A percentile compares a stretch with the other conserved stretches of the same genome.
Evolutionary conservation across 2,888 invertebrate genomes (phyloP).

Genomic region (Steinernema hermaphroditum): DNA sequence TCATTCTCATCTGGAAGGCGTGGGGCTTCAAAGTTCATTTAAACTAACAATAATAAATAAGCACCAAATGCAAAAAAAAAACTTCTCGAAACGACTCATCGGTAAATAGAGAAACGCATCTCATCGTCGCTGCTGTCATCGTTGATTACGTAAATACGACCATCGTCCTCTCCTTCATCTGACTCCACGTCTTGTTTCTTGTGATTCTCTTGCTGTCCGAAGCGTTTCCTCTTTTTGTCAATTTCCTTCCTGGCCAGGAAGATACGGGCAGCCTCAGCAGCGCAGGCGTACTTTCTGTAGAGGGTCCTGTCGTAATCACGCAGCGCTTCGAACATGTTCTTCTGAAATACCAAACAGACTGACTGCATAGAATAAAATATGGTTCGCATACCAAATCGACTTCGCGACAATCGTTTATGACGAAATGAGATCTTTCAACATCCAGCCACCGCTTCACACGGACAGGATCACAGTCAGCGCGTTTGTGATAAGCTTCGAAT

Average conservation of each 20-base stretch:
- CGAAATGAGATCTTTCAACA: neutral
- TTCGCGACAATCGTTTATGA: neutral
- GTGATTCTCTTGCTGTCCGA: too few species aligned
- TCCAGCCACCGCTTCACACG: conserved; percentile 14
- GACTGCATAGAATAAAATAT: neutral
- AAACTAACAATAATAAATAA: too few species aligned
- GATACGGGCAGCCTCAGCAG: neutral
- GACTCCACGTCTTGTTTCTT: neutral
- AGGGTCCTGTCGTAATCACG: neutral
- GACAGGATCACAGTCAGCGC: neutral
- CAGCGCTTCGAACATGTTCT: conserved; percentile 6
- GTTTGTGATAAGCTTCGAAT: neutral
- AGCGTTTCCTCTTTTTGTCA: neutral
- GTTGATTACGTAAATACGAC: too few species aligned
- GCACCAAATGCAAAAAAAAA: too few species aligned
- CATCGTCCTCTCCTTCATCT: neutral
- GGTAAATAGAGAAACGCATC: too few species aligned
- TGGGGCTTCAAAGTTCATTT: too few species aligned
- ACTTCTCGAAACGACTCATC: too few species aligned
- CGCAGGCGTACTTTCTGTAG: neutral
- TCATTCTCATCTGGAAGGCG: too few species aligned
- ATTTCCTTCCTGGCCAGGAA: neutral
- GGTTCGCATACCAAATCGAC: neutral
- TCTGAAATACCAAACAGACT: neutral
- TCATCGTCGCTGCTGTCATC: too few species aligned